Conservation (phyloP, 2,113 vertebrate genomes). For the sheep (Ovis aries) region ARS-UI_Ramb_v3.0 NC_056055.1:6476001-6476500, state of each 20-base stretch:
- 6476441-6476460: fast-evolving
- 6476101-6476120: neutral
- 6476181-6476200: neutral
- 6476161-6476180: neutral
- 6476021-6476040: neutral
- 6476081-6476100: neutral
- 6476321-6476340: neutral
- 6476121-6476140: neutral
- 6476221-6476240: neutral
- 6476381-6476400: neutral
- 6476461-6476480: neutral
- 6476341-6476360: neutral
- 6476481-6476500: neutral
- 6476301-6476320: neutral
- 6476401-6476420: neutral
- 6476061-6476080: neutral
- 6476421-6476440: neutral
- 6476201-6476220: neutral
- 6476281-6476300: neutral
- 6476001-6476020: neutral
- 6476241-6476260: fast-evolving
- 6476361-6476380: neutral
- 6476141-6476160: neutral
- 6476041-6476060: neutral
- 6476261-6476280: fast-evolving